These are phyloP conservation scores for Pollimyrus isidori DNA, from an alignment of 2,113 vertebrate species.

Conservation along the genomic window DNA sequence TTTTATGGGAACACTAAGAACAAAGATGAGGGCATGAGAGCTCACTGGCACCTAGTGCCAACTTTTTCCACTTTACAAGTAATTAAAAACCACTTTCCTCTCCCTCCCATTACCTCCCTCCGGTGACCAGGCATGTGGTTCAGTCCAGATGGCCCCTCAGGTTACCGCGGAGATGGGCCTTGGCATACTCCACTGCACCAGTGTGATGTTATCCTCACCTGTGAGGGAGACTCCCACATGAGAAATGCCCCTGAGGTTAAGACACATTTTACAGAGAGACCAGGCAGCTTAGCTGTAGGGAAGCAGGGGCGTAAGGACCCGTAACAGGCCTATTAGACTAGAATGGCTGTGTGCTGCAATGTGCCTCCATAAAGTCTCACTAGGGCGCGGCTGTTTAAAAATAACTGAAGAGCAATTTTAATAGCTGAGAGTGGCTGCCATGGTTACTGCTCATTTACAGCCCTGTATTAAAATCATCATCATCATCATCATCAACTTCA, in stretches of 20 bases:
- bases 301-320: neutral
- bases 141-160: neutral
- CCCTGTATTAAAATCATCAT: neutral
- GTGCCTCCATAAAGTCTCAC: neutral
- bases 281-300: neutral
- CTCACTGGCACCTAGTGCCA: neutral
- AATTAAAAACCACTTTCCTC: slow-evolving; percentile 8
- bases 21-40: neutral
- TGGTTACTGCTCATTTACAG: neutral
- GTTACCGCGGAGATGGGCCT: neutral
- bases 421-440: neutral
- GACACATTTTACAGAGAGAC: neutral
- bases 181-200: neutral
- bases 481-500: neutral
- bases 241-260: neutral
- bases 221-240: neutral
- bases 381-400: neutral
- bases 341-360: neutral
- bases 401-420: neutral
- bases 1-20: neutral
- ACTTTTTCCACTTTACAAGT: neutral
- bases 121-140: neutral
- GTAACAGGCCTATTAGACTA: neutral
- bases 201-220: neutral
- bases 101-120: neutral